Percentiles rank a stretch among this genome's conserved stretches.
Conservation (phyloP, 2,797 vertebrate species). For the Rhinogobio ventralis region DNA sequence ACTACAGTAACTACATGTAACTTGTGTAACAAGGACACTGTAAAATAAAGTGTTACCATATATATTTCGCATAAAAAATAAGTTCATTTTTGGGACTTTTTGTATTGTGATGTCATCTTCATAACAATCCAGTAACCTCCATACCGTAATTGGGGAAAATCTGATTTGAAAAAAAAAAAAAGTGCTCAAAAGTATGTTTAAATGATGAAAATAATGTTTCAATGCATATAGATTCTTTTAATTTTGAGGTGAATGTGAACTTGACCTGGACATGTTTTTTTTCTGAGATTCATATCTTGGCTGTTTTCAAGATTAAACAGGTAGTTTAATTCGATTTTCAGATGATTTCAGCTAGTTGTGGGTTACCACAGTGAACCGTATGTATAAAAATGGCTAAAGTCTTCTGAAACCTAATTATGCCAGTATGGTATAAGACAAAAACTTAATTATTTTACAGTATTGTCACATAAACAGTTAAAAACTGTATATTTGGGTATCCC, state of each 20-base stretch:
- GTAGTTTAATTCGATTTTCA: neutral
- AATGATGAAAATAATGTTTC: neutral
- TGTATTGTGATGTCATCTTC: neutral
- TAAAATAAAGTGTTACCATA: too few species aligned
- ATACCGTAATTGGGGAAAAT: neutral
- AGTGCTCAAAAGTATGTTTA: neutral
- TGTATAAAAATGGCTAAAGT: neutral
- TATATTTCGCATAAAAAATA: neutral
- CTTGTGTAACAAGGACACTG: too few species aligned
- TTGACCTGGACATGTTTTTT: neutral
- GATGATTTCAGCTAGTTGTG: neutral
- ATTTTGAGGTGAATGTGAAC: neutral
- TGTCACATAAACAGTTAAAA: conserved; percentile 3
- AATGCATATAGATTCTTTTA: neutral
- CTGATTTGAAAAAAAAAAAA: neutral
- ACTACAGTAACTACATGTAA: too few species aligned
- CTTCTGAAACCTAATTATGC: neutral
- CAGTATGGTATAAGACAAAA: neutral
- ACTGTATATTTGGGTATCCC: conserved; percentile 1
- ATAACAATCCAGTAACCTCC: neutral
- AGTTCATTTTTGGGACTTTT: neutral
- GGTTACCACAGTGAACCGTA: neutral
- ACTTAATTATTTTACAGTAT: neutral
- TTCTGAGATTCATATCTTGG: neutral
- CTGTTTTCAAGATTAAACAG: neutral